Base-by-base conservation (phyloP, 2,797 vertebrate species). In the Sebastiscus albofasciatus region DNA sequence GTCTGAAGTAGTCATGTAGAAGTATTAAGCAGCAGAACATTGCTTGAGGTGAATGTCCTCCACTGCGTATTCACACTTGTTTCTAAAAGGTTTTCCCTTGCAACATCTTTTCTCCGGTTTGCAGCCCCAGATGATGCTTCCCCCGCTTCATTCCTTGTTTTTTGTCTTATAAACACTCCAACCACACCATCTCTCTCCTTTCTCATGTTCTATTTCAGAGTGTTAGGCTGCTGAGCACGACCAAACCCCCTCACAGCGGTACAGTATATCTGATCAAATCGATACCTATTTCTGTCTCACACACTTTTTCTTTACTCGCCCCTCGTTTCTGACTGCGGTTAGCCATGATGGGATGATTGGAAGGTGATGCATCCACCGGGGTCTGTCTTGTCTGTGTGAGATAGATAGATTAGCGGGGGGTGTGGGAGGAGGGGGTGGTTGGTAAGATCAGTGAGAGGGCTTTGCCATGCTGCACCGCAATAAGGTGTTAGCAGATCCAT, bases 271-370 rank as follows among this genome's bases (percentile, higher is more conserved):
- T 85, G 89, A 92, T 92, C 89, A 80, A 90, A 92, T 93, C 91
- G 24, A 93, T 94, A 83, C 68, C 78, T 33, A 83, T 93, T 92
- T 88, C 79, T 87, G 79, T 79, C 76, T 77, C 82, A 49, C 72
- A 59, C 87, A 82, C 77, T 82, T 90, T 90, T 77, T 84, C 59
- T 74, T 52, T 78, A 71, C 70, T 72, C 79, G 65, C 56, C 73
- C 75, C 84, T 83, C 18, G 46, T 88, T 87, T 89, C 85, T 81
- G 75, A 83, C 83, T 68, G 81, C 22, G 29, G 79, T 88, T 84
- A 81, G 79, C 81, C 29, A 27, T 80, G 88, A 92, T 93, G 46
- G 76, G 90, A 89, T 92, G 92, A 93, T 95, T 90, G 88, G 87
- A 86, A 89, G 83, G 85, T 31, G 67, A 92, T 93, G 81, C 75